These are phyloP conservation scores for Orchesellides sinensis DNA, from an alignment of 2,888 invertebrate genomes.

Conservation along the genomic window DNA sequence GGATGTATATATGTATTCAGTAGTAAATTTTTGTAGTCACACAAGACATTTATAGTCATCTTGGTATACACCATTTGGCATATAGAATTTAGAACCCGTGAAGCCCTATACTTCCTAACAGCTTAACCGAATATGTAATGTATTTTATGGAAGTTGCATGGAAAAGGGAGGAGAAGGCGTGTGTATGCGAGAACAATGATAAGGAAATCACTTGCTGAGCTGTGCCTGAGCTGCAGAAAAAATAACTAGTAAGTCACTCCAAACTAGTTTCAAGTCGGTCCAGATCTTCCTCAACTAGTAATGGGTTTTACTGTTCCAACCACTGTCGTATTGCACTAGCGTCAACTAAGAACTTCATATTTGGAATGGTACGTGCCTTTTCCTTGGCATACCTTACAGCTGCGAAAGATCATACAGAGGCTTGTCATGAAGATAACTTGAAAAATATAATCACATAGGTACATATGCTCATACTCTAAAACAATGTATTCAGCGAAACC, in stretches of 20 bases:
- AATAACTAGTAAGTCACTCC: background rate
- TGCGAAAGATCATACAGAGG: background rate
- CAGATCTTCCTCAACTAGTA: slow-evolving; percentile 24
- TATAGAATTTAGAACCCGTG: no score
- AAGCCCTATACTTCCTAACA: no score
- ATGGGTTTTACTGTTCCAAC: background rate
- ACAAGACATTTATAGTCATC: no score
- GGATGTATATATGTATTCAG: no score
- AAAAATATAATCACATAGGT: background rate
- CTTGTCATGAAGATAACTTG: no score
- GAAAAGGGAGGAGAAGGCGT: background rate
- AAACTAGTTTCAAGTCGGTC: background rate
- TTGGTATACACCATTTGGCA: no score
- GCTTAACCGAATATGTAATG: no score
- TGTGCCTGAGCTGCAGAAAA: background rate
- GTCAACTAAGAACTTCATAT: no score
- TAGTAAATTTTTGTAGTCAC: no score
- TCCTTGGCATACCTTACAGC: background rate
- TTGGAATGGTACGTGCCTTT: background rate
- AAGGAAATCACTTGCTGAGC: slow-evolving; percentile 27
- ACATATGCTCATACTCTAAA: background rate
- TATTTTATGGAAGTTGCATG: no score
- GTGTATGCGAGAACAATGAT: slow-evolving; percentile 20
- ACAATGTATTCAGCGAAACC: background rate
- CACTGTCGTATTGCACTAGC: no score